Conservation (phyloP, 64 coral and sea anemone species). For the Pocillopora damicornis region DNA sequence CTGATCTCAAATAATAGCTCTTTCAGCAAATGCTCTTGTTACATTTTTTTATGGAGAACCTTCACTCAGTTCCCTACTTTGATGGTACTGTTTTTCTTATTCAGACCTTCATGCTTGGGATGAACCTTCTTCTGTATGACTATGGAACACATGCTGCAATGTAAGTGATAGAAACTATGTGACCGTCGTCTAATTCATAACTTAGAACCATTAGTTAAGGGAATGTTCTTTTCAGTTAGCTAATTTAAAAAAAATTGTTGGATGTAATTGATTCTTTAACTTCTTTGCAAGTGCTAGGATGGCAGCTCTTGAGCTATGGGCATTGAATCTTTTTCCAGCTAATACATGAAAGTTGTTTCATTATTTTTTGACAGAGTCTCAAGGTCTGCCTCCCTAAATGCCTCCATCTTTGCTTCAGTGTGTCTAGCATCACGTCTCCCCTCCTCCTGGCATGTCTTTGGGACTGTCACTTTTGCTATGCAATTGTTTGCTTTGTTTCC, state of each 20-base stretch:
- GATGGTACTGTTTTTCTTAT: neutral
- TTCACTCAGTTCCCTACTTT: neutral
- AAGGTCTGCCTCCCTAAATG: slow-evolving; percentile 81
- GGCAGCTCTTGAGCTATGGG: neutral
- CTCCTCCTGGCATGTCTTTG: slow-evolving; percentile 93
- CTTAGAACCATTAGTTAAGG: neutral
- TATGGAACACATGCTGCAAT: slow-evolving; percentile 90
- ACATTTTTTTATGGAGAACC: too few relatives aligned
- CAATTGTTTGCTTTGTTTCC: slow-evolving; percentile 95
- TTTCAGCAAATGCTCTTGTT: neutral
- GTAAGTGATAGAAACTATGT: slow-evolving; percentile 39
- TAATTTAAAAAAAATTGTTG: too few relatives aligned
- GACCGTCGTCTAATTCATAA: neutral
- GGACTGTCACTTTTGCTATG: slow-evolving; percentile 78
- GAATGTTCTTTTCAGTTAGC: too few relatives aligned
- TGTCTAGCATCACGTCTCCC: slow-evolving; percentile 91
- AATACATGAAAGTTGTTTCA: too few relatives aligned
- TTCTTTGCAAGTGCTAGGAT: too few relatives aligned
- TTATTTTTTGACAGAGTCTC: slow-evolving; percentile 61
- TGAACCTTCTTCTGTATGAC: slow-evolving; percentile 92
- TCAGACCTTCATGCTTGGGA: slow-evolving; percentile 85
- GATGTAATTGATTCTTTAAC: too few relatives aligned
- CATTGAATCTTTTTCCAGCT: neutral
- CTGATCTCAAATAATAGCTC: neutral
- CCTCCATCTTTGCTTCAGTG: slow-evolving; percentile 88